phyloP scores from a whole-genome alignment of 1,140 invertebrate species.

The Hyposmocoma kahamanoa region DNA sequence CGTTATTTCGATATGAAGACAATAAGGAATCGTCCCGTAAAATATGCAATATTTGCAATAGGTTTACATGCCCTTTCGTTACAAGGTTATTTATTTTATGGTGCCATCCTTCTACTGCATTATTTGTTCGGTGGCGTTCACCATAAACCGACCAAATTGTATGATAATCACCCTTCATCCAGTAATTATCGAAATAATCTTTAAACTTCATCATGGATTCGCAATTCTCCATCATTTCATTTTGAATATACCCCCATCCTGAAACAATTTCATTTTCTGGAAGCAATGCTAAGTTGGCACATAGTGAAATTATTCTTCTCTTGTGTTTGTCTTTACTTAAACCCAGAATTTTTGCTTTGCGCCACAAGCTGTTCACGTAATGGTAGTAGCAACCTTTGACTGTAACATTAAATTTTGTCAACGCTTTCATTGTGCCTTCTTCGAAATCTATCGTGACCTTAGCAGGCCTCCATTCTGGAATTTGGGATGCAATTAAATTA shows the following conservation, averaged over 20 bases:
- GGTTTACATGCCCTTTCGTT: neutral
- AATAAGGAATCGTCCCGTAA: neutral
- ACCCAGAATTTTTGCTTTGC: neutral
- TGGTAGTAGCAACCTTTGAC: neutral
- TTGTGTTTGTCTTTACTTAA: neutral
- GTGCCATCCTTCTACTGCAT: neutral
- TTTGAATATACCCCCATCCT: neutral
- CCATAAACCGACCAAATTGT: neutral
- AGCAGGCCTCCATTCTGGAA: neutral
- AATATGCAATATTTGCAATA: neutral
- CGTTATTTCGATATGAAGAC: neutral
- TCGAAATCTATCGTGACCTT: conserved; percentile 3
- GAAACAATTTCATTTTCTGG: neutral
- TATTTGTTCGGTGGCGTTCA: neutral
- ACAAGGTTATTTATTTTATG: neutral
- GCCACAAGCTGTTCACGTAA: neutral
- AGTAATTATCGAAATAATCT: neutral
- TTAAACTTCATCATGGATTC: neutral
- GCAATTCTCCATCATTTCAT: neutral
- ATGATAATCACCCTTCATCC: neutral
- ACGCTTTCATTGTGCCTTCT: neutral
- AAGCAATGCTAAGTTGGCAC: neutral
- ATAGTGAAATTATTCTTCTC: neutral
- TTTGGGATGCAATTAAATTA: neutral
- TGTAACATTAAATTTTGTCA: neutral